Percentiles rank a stretch among this genome's conserved stretches.
Evolutionary conservation across 2,888 invertebrate species (phyloP).

Genomic region (Thyatira batis): DNA sequence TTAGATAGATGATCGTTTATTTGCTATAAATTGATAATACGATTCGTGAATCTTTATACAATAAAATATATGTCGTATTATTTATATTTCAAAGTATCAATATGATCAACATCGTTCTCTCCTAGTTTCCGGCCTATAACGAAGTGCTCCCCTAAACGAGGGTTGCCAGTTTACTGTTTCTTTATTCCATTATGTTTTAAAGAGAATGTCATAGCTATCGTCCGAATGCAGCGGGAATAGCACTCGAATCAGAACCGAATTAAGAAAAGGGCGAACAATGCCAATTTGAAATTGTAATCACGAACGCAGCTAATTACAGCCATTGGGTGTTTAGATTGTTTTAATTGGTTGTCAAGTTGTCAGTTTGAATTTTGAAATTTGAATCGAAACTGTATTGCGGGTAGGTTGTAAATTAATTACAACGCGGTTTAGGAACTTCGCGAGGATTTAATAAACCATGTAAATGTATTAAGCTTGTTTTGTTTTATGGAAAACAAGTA

Average conservation of each 20-base stretch:
- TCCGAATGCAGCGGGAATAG: conserved; percentile 54
- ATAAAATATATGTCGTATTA: background rate
- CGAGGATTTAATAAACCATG: too few species aligned
- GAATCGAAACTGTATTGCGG: background rate
- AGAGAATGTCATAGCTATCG: conserved; percentile 79
- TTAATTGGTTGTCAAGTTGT: conserved; percentile 40
- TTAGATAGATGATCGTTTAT: too few species aligned
- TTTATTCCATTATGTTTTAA: conserved; percentile 81
- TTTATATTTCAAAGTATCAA: background rate
- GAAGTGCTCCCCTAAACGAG: conserved; percentile 67
- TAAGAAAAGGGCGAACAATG: conserved; percentile 41
- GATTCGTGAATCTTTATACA: too few species aligned
- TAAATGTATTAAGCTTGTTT: too few species aligned
- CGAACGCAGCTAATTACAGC: conserved; percentile 44
- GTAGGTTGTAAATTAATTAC: background rate
- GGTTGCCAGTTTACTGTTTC: conserved; percentile 78
- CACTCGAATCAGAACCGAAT: conserved; percentile 28
- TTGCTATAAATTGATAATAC: too few species aligned
- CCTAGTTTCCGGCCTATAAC: conserved; percentile 49
- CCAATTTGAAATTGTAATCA: conserved; percentile 40
- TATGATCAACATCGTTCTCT: conserved; percentile 42
- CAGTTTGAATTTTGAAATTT: conserved; percentile 14
- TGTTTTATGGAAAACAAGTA: too few species aligned
- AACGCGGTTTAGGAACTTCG: background rate
- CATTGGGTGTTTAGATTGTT: conserved; percentile 40